These are phyloP conservation scores for Scaptomyza parva DNA, from an alignment of 2,888 invertebrate species.

Conservation along the genomic window DNA sequence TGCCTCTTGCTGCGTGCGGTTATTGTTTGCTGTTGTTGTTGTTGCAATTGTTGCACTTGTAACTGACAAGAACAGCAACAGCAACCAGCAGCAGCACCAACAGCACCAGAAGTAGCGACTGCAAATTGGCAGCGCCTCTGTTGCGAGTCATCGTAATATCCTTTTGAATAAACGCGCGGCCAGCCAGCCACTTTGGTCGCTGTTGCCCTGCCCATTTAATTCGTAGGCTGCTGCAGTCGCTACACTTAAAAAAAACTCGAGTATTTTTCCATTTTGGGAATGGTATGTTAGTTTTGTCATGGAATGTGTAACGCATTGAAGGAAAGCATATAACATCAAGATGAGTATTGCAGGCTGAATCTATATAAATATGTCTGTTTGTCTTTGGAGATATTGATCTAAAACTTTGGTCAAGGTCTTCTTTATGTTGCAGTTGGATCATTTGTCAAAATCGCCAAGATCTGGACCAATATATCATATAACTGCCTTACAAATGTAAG, in stretches of 20 bases:
- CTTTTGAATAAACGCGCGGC: slow-evolving; percentile 66
- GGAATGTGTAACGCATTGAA: too few relatives aligned
- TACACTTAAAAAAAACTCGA: background rate
- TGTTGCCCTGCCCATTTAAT: slow-evolving; percentile 47
- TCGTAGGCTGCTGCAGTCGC: slow-evolving; percentile 21
- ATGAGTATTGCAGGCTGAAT: too few relatives aligned
- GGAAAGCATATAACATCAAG: too few relatives aligned
- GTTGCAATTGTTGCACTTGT: slow-evolving; percentile 60
- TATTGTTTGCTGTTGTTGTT: slow-evolving; percentile 13
- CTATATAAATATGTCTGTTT: too few relatives aligned
- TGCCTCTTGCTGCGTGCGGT: slow-evolving; percentile 46
- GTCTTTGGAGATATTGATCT: background rate
- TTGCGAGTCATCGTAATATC: slow-evolving; percentile 52
- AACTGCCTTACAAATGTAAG: too few relatives aligned
- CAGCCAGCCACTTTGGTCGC: slow-evolving; percentile 43
- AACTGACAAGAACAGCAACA: slow-evolving; percentile 61
- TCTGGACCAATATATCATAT: too few relatives aligned
- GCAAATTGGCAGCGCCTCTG: slow-evolving; percentile 52
- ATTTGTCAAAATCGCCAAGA: too few relatives aligned
- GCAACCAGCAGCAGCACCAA: slow-evolving; percentile 17
- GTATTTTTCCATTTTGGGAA: too few relatives aligned
- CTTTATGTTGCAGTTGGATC: too few relatives aligned
- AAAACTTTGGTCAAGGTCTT: too few relatives aligned
- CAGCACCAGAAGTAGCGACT: slow-evolving; percentile 17
- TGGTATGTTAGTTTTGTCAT: too few relatives aligned